These are phyloP conservation scores for Apotomis turbidana DNA, from an alignment of 2,888 invertebrate genomes.

Conservation along the genomic window DNA sequence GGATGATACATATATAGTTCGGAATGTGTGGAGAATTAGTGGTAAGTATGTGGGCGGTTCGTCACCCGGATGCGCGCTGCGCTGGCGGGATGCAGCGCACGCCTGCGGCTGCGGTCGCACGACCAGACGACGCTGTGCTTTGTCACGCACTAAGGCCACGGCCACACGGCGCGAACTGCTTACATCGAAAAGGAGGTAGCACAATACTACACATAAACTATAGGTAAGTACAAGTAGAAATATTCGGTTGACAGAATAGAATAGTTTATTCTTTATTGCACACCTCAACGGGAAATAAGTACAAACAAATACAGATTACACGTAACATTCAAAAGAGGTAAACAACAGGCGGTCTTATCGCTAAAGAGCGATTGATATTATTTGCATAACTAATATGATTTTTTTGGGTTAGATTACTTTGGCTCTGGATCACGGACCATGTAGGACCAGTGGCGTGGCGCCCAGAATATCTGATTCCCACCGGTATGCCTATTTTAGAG, in stretches of 20 bases:
- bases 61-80: slow-evolving; percentile 58
- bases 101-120: slow-evolving; percentile 45
- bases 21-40: slow-evolving; percentile 60
- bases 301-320: too few relatives aligned
- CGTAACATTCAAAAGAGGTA: too few relatives aligned
- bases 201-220: not conserved
- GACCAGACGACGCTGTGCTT: slow-evolving; percentile 44
- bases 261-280: too few relatives aligned
- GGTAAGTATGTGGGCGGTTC: slow-evolving; percentile 52
- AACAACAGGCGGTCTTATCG: too few relatives aligned
- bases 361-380: too few relatives aligned
- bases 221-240: not conserved
- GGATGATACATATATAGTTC: slow-evolving; percentile 52
- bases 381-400: too few relatives aligned
- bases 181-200: slow-evolving; percentile 2
- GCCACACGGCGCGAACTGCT: slow-evolving; percentile 16
- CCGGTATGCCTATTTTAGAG: too few relatives aligned
- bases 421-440: too few relatives aligned
- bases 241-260: not conserved
- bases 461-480: too few relatives aligned
- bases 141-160: slow-evolving; percentile 46
- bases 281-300: too few relatives aligned
- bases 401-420: too few relatives aligned
- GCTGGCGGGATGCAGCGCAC: slow-evolving; percentile 38
- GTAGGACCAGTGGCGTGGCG: too few relatives aligned